phyloP scores from a whole-genome alignment of 2,113 vertebrate species.

The Rynchops niger region DNA sequence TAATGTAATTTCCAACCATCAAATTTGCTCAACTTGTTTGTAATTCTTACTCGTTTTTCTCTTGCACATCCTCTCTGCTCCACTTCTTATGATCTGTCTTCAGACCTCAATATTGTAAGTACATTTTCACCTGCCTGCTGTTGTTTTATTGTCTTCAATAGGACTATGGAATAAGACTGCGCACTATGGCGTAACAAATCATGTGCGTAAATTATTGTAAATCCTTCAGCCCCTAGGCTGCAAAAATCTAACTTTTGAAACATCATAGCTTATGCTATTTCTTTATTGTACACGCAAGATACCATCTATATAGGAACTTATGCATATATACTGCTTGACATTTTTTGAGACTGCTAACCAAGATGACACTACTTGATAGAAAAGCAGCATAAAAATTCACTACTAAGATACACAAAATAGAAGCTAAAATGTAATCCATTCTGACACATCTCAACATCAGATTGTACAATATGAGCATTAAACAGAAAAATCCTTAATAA shows the following conservation, averaged over 20 bases:
- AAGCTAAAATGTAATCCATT: neutral
- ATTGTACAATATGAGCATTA: neutral
- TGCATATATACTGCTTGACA: neutral
- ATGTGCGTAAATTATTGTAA: neutral
- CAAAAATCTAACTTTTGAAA: neutral
- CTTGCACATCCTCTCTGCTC: neutral
- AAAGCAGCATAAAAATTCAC: neutral
- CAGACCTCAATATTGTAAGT: neutral
- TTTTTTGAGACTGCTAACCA: neutral
- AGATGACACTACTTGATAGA: neutral
- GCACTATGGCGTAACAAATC: neutral
- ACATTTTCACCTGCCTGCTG: neutral
- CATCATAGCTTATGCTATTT: neutral
- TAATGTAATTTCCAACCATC: neutral
- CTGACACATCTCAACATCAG: neutral
- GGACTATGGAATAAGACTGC: neutral
- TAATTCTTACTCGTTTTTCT: neutral
- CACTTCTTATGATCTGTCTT: neutral
- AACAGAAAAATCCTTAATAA: neutral
- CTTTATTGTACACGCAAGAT: neutral
- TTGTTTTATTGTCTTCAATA: neutral
- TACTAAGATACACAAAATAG: neutral
- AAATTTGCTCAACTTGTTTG: neutral
- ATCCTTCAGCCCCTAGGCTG: neutral
- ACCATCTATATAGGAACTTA: neutral